Evolutionary conservation across 2,797 vertebrate species (phyloP), one percentile per base, ranked within the genome.

Genomic region (Phyllotis vaccarum): DNA sequence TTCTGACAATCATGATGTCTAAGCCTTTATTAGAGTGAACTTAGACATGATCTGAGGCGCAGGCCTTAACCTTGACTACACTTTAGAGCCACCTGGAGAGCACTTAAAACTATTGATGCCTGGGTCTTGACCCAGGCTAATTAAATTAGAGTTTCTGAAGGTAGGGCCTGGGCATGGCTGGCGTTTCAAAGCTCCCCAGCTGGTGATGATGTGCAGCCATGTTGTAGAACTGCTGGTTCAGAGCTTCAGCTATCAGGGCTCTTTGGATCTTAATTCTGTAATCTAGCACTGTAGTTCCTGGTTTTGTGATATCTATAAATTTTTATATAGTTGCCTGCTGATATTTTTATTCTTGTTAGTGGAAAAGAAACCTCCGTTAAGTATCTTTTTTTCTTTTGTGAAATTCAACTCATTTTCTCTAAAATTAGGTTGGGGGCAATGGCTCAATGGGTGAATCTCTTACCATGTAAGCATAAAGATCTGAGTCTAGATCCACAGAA

Each of bases 101-200:
- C 14, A 91, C 56, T 94, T 93, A 76, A 90, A 94, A 82, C 60
- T 74, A 93, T 5, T 81, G 87, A 56, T 90, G 82, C 68, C 14
- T 81, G 40, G 27, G 19, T 75, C 72, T 43, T 95, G 76, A 93
- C 89, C 27, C n/a, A 88, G 75, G 64, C 43, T 94, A 90, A 93
- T 93, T 85, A 85, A 91, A 74, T 96, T 79, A 82, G 83, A 91
- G 52, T 81, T 80, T 89, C 60, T 76, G 76, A 94, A 37, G 54
- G 34, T 72, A 60, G 22, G 52, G 34, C 66, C 56, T 29, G 74
- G 80, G 75, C 31, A 80, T 29, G 21, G 27, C 22, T 83, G n/a
- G 7, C 40, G 27, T 83, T 94, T 86, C 85, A 93, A 95, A 86
- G 21, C 40, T 93, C 68, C 62, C 54, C 70, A 70, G n/a, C 34